Conservation (phyloP, 2,888 invertebrate species). For the Synanthedon myopaeformis region DNA sequence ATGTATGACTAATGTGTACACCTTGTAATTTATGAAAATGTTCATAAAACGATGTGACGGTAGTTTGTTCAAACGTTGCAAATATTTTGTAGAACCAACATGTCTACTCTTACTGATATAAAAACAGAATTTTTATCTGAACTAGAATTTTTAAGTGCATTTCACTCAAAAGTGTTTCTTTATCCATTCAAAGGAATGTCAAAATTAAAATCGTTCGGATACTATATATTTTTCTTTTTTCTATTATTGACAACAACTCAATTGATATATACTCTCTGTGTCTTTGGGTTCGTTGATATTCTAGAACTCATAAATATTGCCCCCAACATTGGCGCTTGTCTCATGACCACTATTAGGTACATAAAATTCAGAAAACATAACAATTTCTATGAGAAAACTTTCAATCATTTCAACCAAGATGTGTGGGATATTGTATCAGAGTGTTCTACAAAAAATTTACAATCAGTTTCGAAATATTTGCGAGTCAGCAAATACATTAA, state of each 20-base stretch:
- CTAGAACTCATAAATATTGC: slow-evolving; percentile 42
- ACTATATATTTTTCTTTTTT: slow-evolving; percentile 18
- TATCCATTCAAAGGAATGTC: slow-evolving; percentile 35
- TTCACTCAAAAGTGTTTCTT: slow-evolving; percentile 33
- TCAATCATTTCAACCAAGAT: slow-evolving; percentile 29
- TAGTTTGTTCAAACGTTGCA: too few relatives aligned
- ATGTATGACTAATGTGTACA: neutral
- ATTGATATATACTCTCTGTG: slow-evolving; percentile 27
- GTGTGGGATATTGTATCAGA: slow-evolving; percentile 33
- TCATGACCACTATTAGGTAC: slow-evolving; percentile 40
- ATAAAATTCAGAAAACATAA: slow-evolving; percentile 28
- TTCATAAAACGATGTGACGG: neutral
- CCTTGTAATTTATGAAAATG: neutral
- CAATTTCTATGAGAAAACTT: slow-evolving; percentile 27
- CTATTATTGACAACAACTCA: slow-evolving; percentile 30
- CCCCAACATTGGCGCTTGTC: slow-evolving; percentile 44
- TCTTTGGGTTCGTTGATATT: slow-evolving; percentile 29
- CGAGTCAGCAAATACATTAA: slow-evolving; percentile 20
- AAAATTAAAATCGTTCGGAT: slow-evolving; percentile 20
- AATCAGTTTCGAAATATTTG: slow-evolving; percentile 27
- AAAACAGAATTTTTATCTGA: slow-evolving; percentile 9
- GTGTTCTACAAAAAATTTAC: slow-evolving; percentile 18
- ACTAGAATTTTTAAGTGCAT: slow-evolving; percentile 26
- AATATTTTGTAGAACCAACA: neutral
- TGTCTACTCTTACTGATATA: neutral